Percentiles rank a stretch among this genome's conserved stretches.
These are phyloP conservation scores for Steatocranus sp. DNA, from an alignment of 2,797 vertebrate genomes.

Conservation along the genomic window DNA sequence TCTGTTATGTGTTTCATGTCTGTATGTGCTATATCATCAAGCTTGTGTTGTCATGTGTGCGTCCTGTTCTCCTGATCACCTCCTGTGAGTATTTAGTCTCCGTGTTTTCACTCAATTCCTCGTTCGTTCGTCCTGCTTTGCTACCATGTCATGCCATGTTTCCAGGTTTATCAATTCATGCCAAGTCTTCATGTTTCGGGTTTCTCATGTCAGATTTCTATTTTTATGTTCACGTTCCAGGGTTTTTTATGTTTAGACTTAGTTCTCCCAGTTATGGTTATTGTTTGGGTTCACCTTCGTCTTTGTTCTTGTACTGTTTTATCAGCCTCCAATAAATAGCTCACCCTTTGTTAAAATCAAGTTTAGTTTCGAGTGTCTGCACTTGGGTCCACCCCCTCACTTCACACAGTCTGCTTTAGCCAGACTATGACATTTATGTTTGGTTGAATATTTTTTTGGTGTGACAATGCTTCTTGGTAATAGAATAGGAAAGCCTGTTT, in stretches of 20 bases:
- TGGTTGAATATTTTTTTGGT: not conserved
- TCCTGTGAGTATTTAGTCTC: not conserved
- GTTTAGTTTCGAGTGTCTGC: not conserved
- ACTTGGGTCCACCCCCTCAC: not conserved
- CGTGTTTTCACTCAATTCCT: not conserved
- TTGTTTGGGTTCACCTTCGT: not conserved
- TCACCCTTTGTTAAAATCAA: not conserved
- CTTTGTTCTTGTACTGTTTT: not conserved
- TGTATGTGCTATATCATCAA: not conserved
- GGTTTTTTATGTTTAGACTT: not conserved
- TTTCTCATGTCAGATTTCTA: not conserved
- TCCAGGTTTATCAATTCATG: accelerated
- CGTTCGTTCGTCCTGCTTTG: accelerated
- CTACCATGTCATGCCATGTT: not conserved
- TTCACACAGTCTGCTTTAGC: not conserved
- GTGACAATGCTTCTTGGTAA: accelerated
- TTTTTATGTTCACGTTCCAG: not conserved
- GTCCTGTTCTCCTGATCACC: not conserved
- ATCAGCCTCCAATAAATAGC: not conserved
- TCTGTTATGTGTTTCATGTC: not conserved
- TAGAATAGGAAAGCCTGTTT: not conserved
- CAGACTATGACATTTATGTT: not conserved
- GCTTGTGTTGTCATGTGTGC: not conserved
- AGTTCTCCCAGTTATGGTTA: not conserved
- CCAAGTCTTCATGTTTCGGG: not conserved